Evolutionary conservation across 2,797 vertebrate genomes (phyloP), one percentile per base, ranked within the genome.

Genomic region (Chelidonichthys spinosus): DNA sequence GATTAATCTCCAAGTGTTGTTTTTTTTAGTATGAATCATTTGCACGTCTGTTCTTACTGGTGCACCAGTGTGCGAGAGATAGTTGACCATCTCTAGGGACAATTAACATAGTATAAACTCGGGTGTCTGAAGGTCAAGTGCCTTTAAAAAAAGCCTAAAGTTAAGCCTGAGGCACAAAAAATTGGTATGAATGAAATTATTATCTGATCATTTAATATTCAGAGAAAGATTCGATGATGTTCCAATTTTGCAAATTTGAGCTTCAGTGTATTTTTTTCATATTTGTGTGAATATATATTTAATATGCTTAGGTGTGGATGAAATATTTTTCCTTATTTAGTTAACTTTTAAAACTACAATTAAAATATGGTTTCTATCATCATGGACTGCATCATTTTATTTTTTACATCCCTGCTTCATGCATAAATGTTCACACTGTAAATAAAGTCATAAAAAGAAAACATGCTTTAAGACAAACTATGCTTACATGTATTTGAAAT

Each of bases 341-440:
- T 25, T 25, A 25, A 25, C 1, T 25, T 25, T 25, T 25, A 25
- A 25, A 25, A 25, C 25, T 25, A 25, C 25, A 25, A 25, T 25
- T 25, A 25, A 25, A 25, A 25, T 25, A 18, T 58, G n/a, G 18
- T 63, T 55, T 47, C 42, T 17, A 11, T 46, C 17, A 47, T 46
- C 15, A 62, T 65, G 54, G 10, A 52, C 17, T 49, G 68, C 36
- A n/a, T 60, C 2, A 11, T 62, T 58, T 47, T 32, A 36, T 14
- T 53, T 72, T 40, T 69, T 4, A 53, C 18, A 67, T 68, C 54
- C 46, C 40, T 56, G 32, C 13, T 43, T 55, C 11, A 25, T 18
- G n/a, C 46, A 39, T n/a, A 32, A 32, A 36, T 33, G 58, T 62
- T 52, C 44, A 64, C 68, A 73, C 68, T 46, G 58, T 60, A 37